Evolutionary conservation across 2,797 vertebrate species (phyloP), one percentile per base, ranked within the genome.

Genomic region (Loris lydekkerianus): DNA sequence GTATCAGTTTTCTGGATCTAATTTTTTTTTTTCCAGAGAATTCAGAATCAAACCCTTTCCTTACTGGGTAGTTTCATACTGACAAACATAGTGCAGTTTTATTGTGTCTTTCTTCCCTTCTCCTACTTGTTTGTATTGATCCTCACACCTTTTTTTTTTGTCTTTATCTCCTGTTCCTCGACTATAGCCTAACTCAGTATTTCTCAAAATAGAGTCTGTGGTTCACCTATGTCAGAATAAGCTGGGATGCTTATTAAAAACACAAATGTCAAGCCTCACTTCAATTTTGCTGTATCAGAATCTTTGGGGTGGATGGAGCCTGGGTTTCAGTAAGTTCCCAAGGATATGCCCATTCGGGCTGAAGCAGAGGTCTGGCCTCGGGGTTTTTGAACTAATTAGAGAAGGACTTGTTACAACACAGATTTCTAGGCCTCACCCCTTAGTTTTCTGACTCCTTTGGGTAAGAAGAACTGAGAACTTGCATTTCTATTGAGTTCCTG

Each of bases 1-100:
- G 86, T 95, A 96, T 95, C 91, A 37, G 72, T 76, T 96, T 93
- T 97, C 82, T 88, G 8, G 94, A 72, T 96, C 96, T 81, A 78
- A 76, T 97, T 97, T 97, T 94, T 25, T 25, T 34, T 25, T 94
- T 85, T 65, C 91, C 65, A 37, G 88, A 95, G 81, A 31, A 69
- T 93, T 97, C 72, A 31, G 10, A 95, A 97, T 95, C 87, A 89
- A 58, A 97, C 86, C 17, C 72, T 96, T 92, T 94, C 56, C 61
- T 92, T 82, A 72, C 37, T 93, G 34, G 76, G 46, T 94, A 10
- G 82, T 88, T 73, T 15, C 10, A 76, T 94, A 61, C 20, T 80
- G 49, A 96, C 95, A 89, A 37, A 72, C 67, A 91, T 15, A 34
- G 67, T 69, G 37, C 53, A 69, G 2, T 78, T 86, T 96, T 86